These are phyloP conservation scores for Phyllotis vaccarum DNA, from an alignment of 2,797 vertebrate genomes.

Conservation along the genomic window DNA sequence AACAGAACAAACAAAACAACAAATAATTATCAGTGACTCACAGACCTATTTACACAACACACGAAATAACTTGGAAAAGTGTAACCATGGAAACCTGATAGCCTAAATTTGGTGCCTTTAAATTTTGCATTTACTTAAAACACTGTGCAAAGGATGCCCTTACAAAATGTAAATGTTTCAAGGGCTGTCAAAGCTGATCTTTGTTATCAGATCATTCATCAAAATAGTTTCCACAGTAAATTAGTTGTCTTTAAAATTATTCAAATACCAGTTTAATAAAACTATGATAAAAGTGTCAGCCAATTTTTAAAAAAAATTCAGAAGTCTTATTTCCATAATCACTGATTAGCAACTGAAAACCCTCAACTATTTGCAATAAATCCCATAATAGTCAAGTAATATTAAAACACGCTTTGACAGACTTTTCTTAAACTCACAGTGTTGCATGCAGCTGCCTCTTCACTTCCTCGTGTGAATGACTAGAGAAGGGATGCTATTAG, in stretches of 20 bases:
- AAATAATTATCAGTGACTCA: slow-evolving; percentile 91
- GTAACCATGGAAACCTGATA: slow-evolving; percentile 88
- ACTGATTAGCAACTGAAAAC: slow-evolving; percentile 82
- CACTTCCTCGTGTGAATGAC: slow-evolving; percentile 80
- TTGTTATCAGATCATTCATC: slow-evolving; percentile 81
- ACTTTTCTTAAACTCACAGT: slow-evolving; percentile 71
- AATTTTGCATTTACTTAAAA: slow-evolving; percentile 87
- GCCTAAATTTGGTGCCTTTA: slow-evolving; percentile 86
- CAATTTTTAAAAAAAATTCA: slow-evolving; percentile 74
- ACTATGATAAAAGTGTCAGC: slow-evolving; percentile 77
- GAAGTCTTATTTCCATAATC: slow-evolving; percentile 77
- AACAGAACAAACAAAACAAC: slow-evolving; percentile 89
- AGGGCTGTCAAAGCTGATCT: slow-evolving; percentile 80
- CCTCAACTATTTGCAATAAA: slow-evolving; percentile 75
- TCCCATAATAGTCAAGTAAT: slow-evolving; percentile 69
- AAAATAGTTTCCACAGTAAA: slow-evolving; percentile 80
- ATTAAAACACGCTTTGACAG: slow-evolving; percentile 78
- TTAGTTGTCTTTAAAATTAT: slow-evolving; percentile 82
- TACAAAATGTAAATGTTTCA: slow-evolving; percentile 79
- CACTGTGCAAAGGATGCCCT: slow-evolving; percentile 83
- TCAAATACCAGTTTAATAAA: slow-evolving; percentile 74
- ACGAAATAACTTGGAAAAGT: slow-evolving; percentile 84
- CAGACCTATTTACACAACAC: slow-evolving; percentile 86
- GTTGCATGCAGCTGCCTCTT: slow-evolving; percentile 59
- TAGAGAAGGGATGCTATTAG: slow-evolving; percentile 83